Conservation (phyloP, 2,797 vertebrate species). For the Enteromius mattozi region DNA sequence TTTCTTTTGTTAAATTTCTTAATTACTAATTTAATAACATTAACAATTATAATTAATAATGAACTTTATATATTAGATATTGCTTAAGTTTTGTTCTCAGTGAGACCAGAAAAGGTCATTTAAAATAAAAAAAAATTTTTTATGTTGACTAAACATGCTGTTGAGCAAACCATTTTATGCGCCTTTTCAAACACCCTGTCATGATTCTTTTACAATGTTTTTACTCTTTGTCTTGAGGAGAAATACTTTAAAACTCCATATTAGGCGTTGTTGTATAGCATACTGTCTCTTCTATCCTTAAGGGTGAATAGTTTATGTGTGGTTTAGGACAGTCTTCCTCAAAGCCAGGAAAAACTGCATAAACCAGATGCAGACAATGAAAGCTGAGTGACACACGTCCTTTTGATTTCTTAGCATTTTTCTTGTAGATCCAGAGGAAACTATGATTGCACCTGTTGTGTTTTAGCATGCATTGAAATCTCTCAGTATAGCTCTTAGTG, state of each 20-base stretch:
- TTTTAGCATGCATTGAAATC: neutral
- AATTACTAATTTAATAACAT: neutral
- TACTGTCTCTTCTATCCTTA: neutral
- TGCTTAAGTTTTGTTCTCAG: neutral
- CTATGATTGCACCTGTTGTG: neutral
- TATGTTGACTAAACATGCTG: neutral
- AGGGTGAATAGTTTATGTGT: neutral
- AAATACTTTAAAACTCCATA: constrained; percentile 35
- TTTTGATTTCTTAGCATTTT: constrained; percentile 1
- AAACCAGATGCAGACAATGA: constrained; percentile 7
- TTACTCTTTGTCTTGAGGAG: constrained; percentile 12
- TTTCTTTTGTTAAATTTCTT: neutral
- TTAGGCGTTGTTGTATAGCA: constrained; percentile 28
- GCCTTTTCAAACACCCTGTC: constrained; percentile 1
- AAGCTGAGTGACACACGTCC: neutral
- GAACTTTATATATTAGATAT: neutral
- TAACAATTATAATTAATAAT: neutral
- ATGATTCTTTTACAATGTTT: constrained; percentile 19
- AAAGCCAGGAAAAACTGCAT: constrained; percentile 34
- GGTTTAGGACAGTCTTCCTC: constrained; percentile 5
- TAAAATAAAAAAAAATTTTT: neutral
- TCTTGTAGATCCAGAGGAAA: neutral
- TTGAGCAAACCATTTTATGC: neutral
- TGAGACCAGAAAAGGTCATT: neutral
- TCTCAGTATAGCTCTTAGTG: neutral